Percentiles rank a stretch among this genome's conserved stretches.
Evolutionary conservation across 2,888 invertebrate species (phyloP).

Genomic region (Lithophane leautieri): DNA sequence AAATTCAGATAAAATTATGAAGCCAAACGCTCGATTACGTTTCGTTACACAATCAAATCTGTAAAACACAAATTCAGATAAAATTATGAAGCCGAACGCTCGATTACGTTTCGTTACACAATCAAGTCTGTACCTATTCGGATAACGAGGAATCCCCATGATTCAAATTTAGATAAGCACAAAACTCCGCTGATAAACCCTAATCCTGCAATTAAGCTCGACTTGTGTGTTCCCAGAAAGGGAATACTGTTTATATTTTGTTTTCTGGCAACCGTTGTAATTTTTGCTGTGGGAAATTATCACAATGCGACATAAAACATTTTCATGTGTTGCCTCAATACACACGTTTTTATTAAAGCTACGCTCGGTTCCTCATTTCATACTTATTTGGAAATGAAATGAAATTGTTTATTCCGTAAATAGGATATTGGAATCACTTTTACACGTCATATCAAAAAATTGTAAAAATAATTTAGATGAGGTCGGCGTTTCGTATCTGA

Average conservation of each 20-base stretch:
- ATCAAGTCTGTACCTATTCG: conserved; percentile 4
- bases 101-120: conserved; percentile 21
- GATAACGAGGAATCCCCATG: conserved; percentile 36
- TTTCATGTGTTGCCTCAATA: not conserved
- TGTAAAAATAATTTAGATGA: too few relatives aligned
- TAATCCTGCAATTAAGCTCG: conserved; percentile 50
- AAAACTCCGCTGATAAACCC: conserved; percentile 26
- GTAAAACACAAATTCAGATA: conserved; percentile 5
- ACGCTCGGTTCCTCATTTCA: not conserved
- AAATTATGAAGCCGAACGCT: conserved; percentile 7
- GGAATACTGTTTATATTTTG: conserved; percentile 18
- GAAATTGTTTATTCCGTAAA: too few relatives aligned
- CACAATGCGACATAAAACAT: not conserved
- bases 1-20: conserved; percentile 10
- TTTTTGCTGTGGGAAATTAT: conserved; percentile 6
- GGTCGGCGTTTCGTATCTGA: too few relatives aligned
- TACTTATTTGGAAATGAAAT: not conserved
- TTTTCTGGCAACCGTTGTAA: conserved; percentile 12
- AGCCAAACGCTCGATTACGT: conserved; percentile 2
- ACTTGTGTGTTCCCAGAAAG: conserved; percentile 27
- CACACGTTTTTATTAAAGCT: not conserved
- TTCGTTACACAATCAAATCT: conserved; percentile 22
- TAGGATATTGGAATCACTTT: too few relatives aligned
- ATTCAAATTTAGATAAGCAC: conserved; percentile 53
- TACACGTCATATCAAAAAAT: too few relatives aligned